Evolutionary conservation across 1,140 invertebrate genomes (phyloP), one percentile per base, ranked within the genome.

Genomic region (Diachasmimorpha longicaudata): DNA sequence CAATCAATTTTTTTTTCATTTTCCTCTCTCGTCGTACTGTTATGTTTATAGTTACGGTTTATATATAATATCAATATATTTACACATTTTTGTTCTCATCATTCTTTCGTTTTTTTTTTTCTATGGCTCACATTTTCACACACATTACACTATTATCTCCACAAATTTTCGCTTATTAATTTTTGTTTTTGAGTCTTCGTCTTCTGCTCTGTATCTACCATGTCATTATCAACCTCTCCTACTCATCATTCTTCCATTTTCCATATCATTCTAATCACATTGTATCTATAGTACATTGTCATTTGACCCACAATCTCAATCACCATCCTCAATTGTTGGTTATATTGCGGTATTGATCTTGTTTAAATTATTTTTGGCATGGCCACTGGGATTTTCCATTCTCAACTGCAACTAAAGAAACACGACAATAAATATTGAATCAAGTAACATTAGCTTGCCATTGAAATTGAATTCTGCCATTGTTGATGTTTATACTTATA

Each of bases 241-340:
- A 8, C 14, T 67, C 25, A 4, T 63, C 31, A 67, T 36, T 67
- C 23, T 58, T 58, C 4, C 21, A n/a, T 42, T 70, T 37, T 71
- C 21, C 55, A 42, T 58, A 77, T 46, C 69, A 77, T 83, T 84
- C 79, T 85, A 85, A 88, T 88, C 86, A 88, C 86, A 88, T 85
- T 86, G 83, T 81, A 69, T 85, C 84, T 88, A 88, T 87, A 88
- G 83, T 88, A 88, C 86, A 88, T 87, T 84, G 85, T 78, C 83
- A 85, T 80, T 81, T 74, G 78, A 85, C 81, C 79, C 80, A 81
- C 81, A 84, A 85, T 78, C 81, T 39, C 37, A 39, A 39, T 4
- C 4, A 10, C 37, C 39, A 31, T 42, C 39, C 31, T 19, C 8
- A 14, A 25, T 63, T 63, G 19, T 66, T 66, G 8, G 21, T 66